phyloP scores from a whole-genome alignment of 2,888 invertebrate species.

The Marronus borbonicus region DNA sequence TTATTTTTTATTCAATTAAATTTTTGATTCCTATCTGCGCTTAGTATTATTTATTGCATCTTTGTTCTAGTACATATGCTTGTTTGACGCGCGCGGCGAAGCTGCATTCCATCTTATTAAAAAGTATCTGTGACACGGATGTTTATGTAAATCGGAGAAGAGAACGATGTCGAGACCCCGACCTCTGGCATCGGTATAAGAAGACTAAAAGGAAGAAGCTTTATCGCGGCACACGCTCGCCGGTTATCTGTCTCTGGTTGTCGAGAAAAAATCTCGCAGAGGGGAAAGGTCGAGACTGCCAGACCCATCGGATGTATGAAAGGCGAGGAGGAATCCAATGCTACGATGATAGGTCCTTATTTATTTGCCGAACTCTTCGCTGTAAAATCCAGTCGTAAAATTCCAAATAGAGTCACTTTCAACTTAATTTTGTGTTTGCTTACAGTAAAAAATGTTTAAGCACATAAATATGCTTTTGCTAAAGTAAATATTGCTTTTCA shows the following conservation, averaged over 20 bases:
- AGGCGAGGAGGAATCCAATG: background rate
- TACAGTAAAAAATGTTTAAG: no score
- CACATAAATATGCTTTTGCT: no score
- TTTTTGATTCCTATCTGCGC: no score
- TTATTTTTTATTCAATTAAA: no score
- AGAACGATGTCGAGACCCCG: constrained; percentile 49
- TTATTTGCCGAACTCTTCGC: constrained; percentile 1
- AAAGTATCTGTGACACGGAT: constrained; percentile 50
- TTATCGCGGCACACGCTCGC: constrained; percentile 49
- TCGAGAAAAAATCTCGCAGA: constrained; percentile 35
- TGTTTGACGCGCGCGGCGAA: constrained; percentile 28
- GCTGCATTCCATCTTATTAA: constrained; percentile 45
- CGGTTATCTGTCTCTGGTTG: constrained; percentile 43
- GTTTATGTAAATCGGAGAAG: constrained; percentile 50
- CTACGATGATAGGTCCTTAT: background rate
- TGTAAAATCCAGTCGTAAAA: background rate
- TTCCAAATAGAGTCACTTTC: background rate
- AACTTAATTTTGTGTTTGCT: background rate
- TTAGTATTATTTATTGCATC: constrained; percentile 3
- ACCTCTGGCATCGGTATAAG: constrained; percentile 48
- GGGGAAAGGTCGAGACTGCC: constrained; percentile 47
- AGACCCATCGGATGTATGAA: constrained; percentile 2
- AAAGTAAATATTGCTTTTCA: no score
- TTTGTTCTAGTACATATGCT: constrained; percentile 9
- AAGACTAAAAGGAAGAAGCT: constrained; percentile 42